Conservation (phyloP, 2,888 invertebrate genomes). For the Scelioninae gen. 1 region DNA sequence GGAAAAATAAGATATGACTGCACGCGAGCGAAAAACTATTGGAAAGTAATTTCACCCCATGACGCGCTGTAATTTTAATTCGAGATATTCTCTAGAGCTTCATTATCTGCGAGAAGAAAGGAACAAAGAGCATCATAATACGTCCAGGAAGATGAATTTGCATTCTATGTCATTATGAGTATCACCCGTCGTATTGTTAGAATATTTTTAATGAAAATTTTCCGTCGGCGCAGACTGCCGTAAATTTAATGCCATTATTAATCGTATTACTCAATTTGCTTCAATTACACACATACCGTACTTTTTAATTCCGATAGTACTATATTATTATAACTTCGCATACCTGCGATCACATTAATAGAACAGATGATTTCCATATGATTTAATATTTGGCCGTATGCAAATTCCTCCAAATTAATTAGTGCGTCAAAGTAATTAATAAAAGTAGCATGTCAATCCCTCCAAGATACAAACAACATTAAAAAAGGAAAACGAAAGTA, state of each 20-base stretch:
- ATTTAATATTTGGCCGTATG: no score
- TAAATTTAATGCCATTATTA: slow-evolving; percentile 27
- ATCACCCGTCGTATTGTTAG: slow-evolving; percentile 32
- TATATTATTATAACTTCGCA: slow-evolving; percentile 19
- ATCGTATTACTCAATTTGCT: slow-evolving; percentile 30
- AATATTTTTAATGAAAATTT: slow-evolving; percentile 40
- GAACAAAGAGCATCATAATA: slow-evolving; percentile 60
- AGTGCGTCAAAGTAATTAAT: no score
- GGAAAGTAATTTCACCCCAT: slow-evolving; percentile 52
- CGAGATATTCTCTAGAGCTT: slow-evolving; percentile 52
- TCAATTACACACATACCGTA: slow-evolving; percentile 17
- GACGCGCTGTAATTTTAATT: slow-evolving; percentile 56
- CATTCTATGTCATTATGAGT: slow-evolving; percentile 41
- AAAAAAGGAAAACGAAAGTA: no score
- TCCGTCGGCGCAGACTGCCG: slow-evolving; percentile 9
- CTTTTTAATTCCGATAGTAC: slow-evolving; percentile 18
- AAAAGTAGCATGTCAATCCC: no score
- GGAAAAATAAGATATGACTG: slow-evolving; percentile 5
- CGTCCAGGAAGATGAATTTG: slow-evolving; percentile 52
- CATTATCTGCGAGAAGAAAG: slow-evolving; percentile 50
- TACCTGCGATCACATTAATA: no score
- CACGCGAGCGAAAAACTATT: slow-evolving; percentile 40
- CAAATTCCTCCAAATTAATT: no score
- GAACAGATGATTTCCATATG: no score
- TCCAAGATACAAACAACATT: no score